These are phyloP conservation scores for Smittia aterrima DNA, from an alignment of 2,888 invertebrate species.

Conservation along the genomic window DNA sequence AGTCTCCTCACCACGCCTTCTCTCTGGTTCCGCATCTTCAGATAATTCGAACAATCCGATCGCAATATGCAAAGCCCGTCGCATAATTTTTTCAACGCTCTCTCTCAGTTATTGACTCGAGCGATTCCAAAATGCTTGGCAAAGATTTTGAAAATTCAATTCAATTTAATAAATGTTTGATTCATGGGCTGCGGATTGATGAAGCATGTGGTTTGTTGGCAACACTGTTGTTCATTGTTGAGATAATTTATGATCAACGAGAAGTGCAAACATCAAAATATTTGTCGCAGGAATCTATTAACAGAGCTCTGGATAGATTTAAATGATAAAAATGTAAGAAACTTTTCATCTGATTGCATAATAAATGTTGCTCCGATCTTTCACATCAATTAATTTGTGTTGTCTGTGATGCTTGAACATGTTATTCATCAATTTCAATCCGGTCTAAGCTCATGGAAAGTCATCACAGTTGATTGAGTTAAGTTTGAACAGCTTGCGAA, in stretches of 20 bases:
- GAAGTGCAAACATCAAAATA: background rate
- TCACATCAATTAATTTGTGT: background rate
- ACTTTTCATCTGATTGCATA: no score
- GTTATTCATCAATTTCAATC: constrained; percentile 3
- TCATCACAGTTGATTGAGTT: background rate
- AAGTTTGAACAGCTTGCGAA: background rate
- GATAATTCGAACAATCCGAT: background rate
- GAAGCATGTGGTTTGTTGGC: constrained; percentile 12
- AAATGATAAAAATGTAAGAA: background rate
- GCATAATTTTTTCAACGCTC: background rate
- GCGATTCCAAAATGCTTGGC: background rate
- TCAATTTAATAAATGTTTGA: constrained; percentile 35
- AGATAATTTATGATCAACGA: constrained; percentile 15
- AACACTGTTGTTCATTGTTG: constrained; percentile 4
- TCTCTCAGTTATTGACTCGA: background rate
- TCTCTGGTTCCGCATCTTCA: background rate
- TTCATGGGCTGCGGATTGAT: constrained; percentile 16
- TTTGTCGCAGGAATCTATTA: background rate
- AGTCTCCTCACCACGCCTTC: constrained; percentile 26
- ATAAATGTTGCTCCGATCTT: background rate
- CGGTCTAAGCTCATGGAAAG: background rate
- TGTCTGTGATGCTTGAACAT: background rate
- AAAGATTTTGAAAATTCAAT: background rate
- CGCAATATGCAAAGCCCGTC: background rate
- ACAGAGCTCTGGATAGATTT: background rate